Evolutionary conservation across 2,113 vertebrate species (phyloP).

Genomic region (Danionella cerebrum): DNA sequence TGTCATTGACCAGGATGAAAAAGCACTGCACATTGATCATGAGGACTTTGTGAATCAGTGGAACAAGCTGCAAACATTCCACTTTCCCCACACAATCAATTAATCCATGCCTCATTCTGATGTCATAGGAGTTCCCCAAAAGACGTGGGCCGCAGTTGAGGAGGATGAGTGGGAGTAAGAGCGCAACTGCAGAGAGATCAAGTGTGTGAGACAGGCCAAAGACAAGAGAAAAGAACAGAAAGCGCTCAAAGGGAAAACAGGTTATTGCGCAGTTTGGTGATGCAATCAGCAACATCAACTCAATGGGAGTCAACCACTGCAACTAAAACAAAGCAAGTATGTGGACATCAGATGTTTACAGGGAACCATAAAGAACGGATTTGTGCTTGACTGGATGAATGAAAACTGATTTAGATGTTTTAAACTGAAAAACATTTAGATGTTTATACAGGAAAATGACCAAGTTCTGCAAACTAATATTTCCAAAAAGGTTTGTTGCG

Average conservation of each 20-base stretch:
- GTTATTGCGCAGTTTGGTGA: constrained; percentile 9
- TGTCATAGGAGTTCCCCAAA: constrained; percentile 44
- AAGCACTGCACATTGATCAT: constrained; percentile 60
- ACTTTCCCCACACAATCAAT: constrained; percentile 47
- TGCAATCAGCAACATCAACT: constrained; percentile 12
- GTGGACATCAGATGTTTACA: not conserved
- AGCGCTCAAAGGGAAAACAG: not conserved
- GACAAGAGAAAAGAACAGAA: not conserved
- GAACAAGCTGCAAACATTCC: constrained; percentile 63
- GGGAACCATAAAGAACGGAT: not conserved
- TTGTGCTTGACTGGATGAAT: too few relatives aligned
- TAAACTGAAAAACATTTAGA: too few relatives aligned
- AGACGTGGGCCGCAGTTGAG: constrained; percentile 30
- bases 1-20: constrained; percentile 45
- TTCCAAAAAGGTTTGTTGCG: too few relatives aligned
- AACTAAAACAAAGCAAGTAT: not conserved
- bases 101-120: constrained; percentile 55
- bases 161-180: not conserved
- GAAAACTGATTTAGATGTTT: too few relatives aligned
- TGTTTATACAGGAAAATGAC: too few relatives aligned
- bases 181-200: not conserved
- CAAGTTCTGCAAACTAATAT: too few relatives aligned
- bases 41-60: constrained; percentile 63
- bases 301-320: not conserved
- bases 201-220: not conserved